These are phyloP conservation scores for Epinephelus lanceolatus DNA, from an alignment of 2,113 vertebrate genomes.

Conservation along the genomic window DNA sequence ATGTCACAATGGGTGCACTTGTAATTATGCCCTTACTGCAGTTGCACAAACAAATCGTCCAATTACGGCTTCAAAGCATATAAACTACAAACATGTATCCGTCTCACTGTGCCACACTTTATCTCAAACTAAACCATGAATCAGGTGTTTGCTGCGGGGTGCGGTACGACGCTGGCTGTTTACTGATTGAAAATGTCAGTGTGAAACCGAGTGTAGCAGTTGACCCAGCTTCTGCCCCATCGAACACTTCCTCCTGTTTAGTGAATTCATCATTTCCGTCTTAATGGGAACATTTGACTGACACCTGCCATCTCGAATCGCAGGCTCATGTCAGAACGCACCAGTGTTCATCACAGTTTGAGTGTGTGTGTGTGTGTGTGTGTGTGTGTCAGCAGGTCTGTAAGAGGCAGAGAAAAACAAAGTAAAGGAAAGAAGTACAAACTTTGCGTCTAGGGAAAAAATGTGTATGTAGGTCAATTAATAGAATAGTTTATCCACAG, in stretches of 20 bases:
- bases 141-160: neutral
- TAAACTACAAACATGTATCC: neutral
- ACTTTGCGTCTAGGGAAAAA: neutral
- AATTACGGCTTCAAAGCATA: conserved; percentile 42
- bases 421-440: neutral
- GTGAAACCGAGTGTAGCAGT: neutral
- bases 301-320: conserved; percentile 55
- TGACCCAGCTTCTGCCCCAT: conserved; percentile 16
- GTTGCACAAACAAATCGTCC: conserved; percentile 44
- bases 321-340: conserved; percentile 23
- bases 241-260: conserved; percentile 24
- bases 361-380: conserved; percentile 2
- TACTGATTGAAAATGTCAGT: conserved; percentile 42
- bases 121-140: neutral
- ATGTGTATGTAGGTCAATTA: conserved; percentile 4
- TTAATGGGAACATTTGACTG: conserved; percentile 63
- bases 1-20: neutral
- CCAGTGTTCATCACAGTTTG: neutral
- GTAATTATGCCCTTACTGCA: conserved; percentile 28
- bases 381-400: neutral
- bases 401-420: neutral
- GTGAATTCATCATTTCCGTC: conserved; percentile 40
- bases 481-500: neutral
- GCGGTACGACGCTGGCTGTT: neutral
- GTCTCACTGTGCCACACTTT: neutral